Conservation (phyloP, 2,113 vertebrate genomes). For the Dasyprocta punctata region DNA sequence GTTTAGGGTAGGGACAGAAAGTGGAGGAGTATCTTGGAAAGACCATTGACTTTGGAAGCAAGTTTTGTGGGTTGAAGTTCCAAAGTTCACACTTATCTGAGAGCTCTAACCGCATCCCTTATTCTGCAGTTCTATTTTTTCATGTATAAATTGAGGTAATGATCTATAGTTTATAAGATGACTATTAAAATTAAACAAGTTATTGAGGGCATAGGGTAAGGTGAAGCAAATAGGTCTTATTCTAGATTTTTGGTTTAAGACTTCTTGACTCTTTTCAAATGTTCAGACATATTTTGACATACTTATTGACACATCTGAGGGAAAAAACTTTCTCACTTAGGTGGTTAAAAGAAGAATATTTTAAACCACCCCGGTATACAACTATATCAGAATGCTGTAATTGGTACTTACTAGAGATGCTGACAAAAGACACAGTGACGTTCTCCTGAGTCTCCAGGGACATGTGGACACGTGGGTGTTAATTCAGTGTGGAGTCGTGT, state of each 20-base stretch:
- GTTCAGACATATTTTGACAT: too few relatives aligned
- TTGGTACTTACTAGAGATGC: conserved; percentile 9
- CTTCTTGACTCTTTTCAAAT: background rate
- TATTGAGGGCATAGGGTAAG: background rate
- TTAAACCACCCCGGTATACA: conserved; percentile 18
- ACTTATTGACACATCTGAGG: conserved; percentile 10
- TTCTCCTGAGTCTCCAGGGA: background rate
- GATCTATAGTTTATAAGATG: background rate
- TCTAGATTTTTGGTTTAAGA: background rate
- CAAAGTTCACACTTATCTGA: background rate
- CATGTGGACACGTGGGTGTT: background rate
- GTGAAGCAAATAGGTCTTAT: background rate
- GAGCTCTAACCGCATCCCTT: background rate
- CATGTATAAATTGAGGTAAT: background rate
- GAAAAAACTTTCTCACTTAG: background rate
- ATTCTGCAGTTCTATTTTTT: background rate
- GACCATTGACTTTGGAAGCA: background rate
- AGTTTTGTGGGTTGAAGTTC: background rate
- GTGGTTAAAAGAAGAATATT: conserved; percentile 44
- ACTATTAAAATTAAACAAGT: background rate
- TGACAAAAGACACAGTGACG: background rate
- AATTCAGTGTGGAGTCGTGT: background rate
- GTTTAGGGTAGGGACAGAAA: background rate
- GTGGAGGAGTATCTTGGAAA: background rate
- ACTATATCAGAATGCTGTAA: background rate